phyloP scores from a whole-genome alignment of 2,888 invertebrate species.

The Xylota segnis region DNA sequence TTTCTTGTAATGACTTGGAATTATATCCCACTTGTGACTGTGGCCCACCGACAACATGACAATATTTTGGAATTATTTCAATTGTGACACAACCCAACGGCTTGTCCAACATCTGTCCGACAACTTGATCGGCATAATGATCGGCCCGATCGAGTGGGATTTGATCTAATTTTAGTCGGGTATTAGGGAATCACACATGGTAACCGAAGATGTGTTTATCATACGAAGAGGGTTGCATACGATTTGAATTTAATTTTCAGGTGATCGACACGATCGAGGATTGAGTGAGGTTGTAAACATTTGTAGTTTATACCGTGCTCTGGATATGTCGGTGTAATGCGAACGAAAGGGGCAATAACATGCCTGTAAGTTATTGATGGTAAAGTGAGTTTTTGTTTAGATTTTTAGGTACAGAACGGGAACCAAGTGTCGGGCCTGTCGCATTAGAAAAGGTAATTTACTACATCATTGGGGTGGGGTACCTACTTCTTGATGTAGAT shows the following conservation, averaged over 20 bases:
- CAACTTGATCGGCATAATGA: constrained; percentile 67
- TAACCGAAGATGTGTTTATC: constrained; percentile 60
- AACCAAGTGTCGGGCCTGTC: not conserved
- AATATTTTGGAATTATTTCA: constrained; percentile 68
- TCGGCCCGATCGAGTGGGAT: constrained; percentile 56
- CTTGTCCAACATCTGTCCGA: constrained; percentile 60
- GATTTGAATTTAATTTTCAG: constrained; percentile 56
- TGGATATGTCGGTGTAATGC: constrained; percentile 28
- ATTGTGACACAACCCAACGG: constrained; percentile 53
- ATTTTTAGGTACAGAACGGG: constrained; percentile 1
- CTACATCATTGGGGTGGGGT: not conserved
- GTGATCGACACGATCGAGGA: constrained; percentile 57
- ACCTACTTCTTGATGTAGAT: not conserved
- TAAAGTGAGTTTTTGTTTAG: constrained; percentile 8
- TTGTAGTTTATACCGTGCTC: constrained; percentile 27
- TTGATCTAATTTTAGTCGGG: constrained; percentile 57
- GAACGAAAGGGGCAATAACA: constrained; percentile 19
- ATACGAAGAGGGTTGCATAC: constrained; percentile 36
- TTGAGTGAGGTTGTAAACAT: constrained; percentile 45
- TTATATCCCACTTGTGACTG: constrained; percentile 10
- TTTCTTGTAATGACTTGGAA: constrained; percentile 15
- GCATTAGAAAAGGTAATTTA: not conserved
- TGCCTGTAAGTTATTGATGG: constrained; percentile 29
- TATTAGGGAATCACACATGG: constrained; percentile 38
- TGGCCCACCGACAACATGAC: constrained; percentile 54